A percentile compares a stretch with the other conserved stretches of the same genome.
These are phyloP conservation scores for Sweltsa coloradensis DNA, from an alignment of 1,140 invertebrate species.

Conservation along the genomic window DNA sequence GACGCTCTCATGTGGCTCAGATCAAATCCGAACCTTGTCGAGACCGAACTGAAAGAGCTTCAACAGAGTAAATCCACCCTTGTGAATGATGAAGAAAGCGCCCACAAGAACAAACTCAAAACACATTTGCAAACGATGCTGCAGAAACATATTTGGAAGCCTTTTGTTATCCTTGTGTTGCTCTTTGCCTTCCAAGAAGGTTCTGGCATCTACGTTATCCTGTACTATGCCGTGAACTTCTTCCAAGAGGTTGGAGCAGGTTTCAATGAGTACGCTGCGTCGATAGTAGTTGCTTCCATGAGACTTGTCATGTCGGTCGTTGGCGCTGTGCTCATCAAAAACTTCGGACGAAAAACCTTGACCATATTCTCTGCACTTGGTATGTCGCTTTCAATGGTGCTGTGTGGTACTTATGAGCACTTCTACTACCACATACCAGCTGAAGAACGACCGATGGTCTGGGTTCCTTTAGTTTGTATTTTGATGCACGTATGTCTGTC, in stretches of 20 bases:
- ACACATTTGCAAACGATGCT: slow-evolving; percentile 11
- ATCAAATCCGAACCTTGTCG: slow-evolving; percentile 37
- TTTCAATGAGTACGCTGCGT: slow-evolving; percentile 52
- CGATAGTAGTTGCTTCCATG: slow-evolving; percentile 60
- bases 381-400: slow-evolving; percentile 45
- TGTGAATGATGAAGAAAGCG: not conserved
- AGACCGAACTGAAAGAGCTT: slow-evolving; percentile 42
- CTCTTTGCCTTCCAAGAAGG: slow-evolving; percentile 59
- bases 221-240: slow-evolving; percentile 62
- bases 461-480: slow-evolving; percentile 46
- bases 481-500: slow-evolving; percentile 53
- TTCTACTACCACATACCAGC: slow-evolving; percentile 28
- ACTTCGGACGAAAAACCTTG: slow-evolving; percentile 49
- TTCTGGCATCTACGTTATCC: slow-evolving; percentile 59
- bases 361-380: slow-evolving; percentile 49
- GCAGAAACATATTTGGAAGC: slow-evolving; percentile 48
- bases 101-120: slow-evolving; percentile 5
- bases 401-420: slow-evolving; percentile 36
- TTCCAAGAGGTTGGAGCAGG: slow-evolving; percentile 50
- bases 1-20: slow-evolving; percentile 40
- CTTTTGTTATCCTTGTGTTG: slow-evolving; percentile 44
- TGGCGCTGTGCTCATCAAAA: slow-evolving; percentile 54
- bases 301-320: slow-evolving; percentile 52
- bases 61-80: slow-evolving; percentile 27
- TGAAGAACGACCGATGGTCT: slow-evolving; percentile 32